These are phyloP conservation scores for Poicephalus gulielmi DNA, from an alignment of 2,113 vertebrate genomes.

Conservation along the genomic window DNA sequence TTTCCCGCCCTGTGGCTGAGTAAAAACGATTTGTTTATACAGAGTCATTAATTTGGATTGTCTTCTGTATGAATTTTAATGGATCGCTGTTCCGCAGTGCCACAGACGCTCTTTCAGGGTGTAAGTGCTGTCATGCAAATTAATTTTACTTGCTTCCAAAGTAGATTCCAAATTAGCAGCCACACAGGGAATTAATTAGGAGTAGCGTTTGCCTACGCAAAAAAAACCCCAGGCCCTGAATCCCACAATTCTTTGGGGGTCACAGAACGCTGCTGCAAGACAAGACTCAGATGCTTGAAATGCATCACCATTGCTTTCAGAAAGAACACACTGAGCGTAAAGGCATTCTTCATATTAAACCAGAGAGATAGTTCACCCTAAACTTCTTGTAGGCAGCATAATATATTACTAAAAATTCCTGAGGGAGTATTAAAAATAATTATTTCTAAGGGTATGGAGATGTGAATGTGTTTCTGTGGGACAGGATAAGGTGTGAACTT, in stretches of 20 bases:
- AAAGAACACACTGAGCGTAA: not conserved
- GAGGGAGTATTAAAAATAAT: not conserved
- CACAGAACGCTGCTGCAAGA: not conserved
- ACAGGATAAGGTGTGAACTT: not conserved
- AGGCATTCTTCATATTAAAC: not conserved
- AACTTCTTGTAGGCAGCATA: not conserved
- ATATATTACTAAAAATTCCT: not conserved
- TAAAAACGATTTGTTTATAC: not conserved
- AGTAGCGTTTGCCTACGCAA: not conserved
- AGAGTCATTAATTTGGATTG: not conserved
- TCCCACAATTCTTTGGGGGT: not conserved
- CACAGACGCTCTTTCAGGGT: not conserved
- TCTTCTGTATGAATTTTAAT: not conserved
- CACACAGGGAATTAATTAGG: not conserved
- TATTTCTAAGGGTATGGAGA: not conserved
- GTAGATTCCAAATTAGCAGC: conserved; percentile 1
- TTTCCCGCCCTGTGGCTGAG: not conserved
- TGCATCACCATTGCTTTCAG: not conserved
- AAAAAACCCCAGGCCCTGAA: not conserved
- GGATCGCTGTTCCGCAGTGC: not conserved
- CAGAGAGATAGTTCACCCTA: not conserved
- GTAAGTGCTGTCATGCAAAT: conserved; percentile 18
- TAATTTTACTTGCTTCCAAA: not conserved
- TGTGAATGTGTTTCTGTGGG: not conserved
- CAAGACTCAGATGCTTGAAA: not conserved